Percentiles rank a stretch among this genome's conserved stretches.
Conservation (phyloP, 2,888 invertebrate genomes). For the Lasioglossum figueresi region DNA sequence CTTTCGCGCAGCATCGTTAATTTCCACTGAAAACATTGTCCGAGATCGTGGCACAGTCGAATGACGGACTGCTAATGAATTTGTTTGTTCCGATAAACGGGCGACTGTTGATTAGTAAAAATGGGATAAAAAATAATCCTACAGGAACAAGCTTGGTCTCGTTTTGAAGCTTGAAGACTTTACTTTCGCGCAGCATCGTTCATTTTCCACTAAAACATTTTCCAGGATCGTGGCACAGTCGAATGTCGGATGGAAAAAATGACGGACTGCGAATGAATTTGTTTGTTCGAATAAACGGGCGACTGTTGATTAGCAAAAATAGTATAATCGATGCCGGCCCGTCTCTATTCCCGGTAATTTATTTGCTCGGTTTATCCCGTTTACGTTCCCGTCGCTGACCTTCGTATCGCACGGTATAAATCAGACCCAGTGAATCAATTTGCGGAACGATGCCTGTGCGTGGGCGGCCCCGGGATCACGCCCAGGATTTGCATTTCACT, state of each 20-base stretch:
- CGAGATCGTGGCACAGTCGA: not conserved
- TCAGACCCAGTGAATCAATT: conserved; percentile 37
- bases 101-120: not conserved
- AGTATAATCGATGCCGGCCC: not conserved
- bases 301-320: conserved; percentile 5
- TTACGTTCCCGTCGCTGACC: not conserved
- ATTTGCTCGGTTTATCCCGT: conserved; percentile 7
- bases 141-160: no score
- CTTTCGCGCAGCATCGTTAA: no score
- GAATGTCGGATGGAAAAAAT: not conserved
- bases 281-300: not conserved
- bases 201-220: no score
- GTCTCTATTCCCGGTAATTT: conserved; percentile 14
- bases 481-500: conserved; percentile 32
- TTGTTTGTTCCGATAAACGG: not conserved
- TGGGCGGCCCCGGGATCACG: not conserved
- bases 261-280: not conserved
- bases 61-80: not conserved
- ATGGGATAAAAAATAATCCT: not conserved
- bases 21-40: no score
- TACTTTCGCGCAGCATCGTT: no score
- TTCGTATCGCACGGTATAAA: not conserved
- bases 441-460: conserved; percentile 1
- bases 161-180: no score
- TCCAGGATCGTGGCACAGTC: not conserved